Evolutionary conservation across 1,140 invertebrate genomes (phyloP).

Genomic region (Neodiprion fabricii): DNA sequence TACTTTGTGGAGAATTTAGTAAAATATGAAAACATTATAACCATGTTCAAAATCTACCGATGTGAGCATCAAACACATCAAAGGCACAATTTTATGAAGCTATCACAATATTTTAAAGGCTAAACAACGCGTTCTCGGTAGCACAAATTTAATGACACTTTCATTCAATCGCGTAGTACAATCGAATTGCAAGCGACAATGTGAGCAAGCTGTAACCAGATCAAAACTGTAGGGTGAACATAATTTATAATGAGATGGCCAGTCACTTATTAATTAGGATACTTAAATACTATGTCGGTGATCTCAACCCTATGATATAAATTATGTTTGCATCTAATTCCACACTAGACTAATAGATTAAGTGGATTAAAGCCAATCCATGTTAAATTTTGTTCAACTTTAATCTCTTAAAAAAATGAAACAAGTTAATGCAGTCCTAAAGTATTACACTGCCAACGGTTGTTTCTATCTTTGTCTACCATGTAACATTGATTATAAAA

Average conservation of each 20-base stretch:
- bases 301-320: neutral
- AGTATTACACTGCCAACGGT: too few relatives aligned
- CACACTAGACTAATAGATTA: too few relatives aligned
- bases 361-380: too few relatives aligned
- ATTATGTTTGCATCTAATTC: neutral
- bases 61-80: neutral
- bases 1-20: neutral
- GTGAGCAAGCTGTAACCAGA: neutral
- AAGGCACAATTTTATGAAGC: neutral
- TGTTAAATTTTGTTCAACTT: too few relatives aligned
- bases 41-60: neutral
- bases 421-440: too few relatives aligned
- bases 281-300: neutral
- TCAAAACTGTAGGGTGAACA: neutral
- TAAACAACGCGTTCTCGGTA: neutral
- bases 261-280: neutral
- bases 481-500: too few relatives aligned
- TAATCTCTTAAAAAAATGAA: too few relatives aligned
- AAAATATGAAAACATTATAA: neutral
- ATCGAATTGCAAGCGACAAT: neutral
- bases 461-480: too few relatives aligned
- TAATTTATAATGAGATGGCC: neutral
- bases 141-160: neutral
- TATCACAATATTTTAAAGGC: slow-evolving; percentile 1
- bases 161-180: neutral